phyloP scores from a whole-genome alignment of 2,113 vertebrate species.

The Podarcis muralis region DNA sequence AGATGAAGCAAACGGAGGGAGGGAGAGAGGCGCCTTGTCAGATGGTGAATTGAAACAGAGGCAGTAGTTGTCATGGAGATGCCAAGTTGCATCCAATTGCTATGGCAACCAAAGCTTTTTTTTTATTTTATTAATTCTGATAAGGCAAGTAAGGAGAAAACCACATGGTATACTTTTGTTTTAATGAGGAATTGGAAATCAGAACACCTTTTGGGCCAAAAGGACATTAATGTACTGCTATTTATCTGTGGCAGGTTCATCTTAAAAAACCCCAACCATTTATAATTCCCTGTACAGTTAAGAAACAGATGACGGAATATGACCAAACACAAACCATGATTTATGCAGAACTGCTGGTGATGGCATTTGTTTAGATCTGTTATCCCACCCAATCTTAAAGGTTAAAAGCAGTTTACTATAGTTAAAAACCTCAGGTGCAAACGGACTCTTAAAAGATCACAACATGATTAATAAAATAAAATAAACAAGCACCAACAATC shows the following conservation, averaged over 20 bases:
- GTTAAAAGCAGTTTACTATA: neutral
- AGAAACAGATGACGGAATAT: neutral
- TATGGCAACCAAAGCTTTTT: conserved; percentile 76
- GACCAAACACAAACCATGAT: neutral
- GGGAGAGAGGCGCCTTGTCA: conserved; percentile 71
- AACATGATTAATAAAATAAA: neutral
- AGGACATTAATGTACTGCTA: neutral
- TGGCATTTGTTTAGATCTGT: neutral
- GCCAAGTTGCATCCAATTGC: conserved; percentile 81
- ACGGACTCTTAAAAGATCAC: neutral
- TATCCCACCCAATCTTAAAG: neutral
- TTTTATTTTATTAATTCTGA: conserved; percentile 49
- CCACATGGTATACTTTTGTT: conserved; percentile 73
- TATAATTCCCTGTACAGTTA: neutral
- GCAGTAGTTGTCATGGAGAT: conserved; percentile 81
- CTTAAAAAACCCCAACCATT: too few species aligned
- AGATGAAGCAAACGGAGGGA: conserved; percentile 37
- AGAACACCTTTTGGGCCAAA: conserved; percentile 14
- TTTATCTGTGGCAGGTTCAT: neutral
- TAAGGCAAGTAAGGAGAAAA: conserved; percentile 65
- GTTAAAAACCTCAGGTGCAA: neutral
- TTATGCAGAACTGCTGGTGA: neutral
- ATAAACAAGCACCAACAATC: neutral
- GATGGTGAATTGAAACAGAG: conserved; percentile 83
- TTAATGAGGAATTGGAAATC: conserved; percentile 57